phyloP scores from a whole-genome alignment of 2,888 invertebrate species.

The Philonicus albiceps region DNA sequence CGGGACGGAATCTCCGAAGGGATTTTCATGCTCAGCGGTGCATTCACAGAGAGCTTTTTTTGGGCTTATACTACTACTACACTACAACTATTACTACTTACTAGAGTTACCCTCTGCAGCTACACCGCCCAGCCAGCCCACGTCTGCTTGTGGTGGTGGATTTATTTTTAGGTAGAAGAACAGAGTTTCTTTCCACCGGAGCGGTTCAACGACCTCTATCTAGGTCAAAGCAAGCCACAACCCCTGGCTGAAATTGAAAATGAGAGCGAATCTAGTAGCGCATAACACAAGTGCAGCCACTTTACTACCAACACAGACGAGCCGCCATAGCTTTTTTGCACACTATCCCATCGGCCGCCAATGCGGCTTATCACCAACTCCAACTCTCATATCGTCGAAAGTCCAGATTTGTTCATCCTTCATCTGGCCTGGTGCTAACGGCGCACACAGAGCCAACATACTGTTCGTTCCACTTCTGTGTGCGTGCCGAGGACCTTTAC shows the following conservation, averaged over 20 bases:
- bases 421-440: not conserved
- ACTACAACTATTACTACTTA: not conserved
- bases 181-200: not conserved
- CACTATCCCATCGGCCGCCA: not conserved
- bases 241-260: slow-evolving; percentile 57
- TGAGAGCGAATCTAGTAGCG: slow-evolving; percentile 37
- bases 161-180: slow-evolving; percentile 21
- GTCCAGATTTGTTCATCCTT: not conserved
- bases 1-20: not conserved
- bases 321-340: not conserved
- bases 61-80: not conserved
- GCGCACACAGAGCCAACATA: not conserved
- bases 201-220: slow-evolving; percentile 57
- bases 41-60: slow-evolving; percentile 5
- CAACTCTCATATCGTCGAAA: not conserved
- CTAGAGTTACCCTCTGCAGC: not conserved
- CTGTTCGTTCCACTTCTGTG: not conserved
- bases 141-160: not conserved
- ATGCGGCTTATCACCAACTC: not conserved
- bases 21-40: not conserved
- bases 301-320: not conserved
- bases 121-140: not conserved
- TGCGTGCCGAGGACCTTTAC: slow-evolving; percentile 7
- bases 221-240: slow-evolving; percentile 63
- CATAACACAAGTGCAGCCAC: not conserved